These are phyloP conservation scores for Diorhabda sublineata DNA, from an alignment of 1,140 invertebrate genomes.

Conservation along the genomic window DNA sequence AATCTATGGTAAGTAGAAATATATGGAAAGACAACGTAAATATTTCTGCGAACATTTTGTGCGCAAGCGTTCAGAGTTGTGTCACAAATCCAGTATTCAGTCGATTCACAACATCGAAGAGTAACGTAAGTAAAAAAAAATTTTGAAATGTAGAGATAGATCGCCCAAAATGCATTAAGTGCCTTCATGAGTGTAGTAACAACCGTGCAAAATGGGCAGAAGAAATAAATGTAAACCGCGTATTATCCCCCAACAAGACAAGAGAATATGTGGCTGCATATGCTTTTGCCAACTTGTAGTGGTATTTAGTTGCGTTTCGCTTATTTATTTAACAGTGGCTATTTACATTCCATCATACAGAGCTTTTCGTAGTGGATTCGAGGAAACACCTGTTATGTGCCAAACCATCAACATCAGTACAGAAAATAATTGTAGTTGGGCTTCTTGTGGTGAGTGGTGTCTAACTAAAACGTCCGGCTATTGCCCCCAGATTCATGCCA, in stretches of 20 bases:
- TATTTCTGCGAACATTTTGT: no score
- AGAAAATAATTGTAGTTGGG: slow-evolving; percentile 79
- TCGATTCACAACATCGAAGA: slow-evolving; percentile 8
- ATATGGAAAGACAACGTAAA: no score
- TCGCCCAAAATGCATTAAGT: slow-evolving; percentile 11
- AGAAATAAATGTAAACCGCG: slow-evolving; percentile 44
- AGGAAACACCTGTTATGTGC: slow-evolving; percentile 80
- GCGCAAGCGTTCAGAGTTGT: no score
- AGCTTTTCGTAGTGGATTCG: slow-evolving; percentile 77
- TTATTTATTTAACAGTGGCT: slow-evolving; percentile 84
- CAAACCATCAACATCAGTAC: slow-evolving; percentile 76
- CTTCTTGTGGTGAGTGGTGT: slow-evolving; percentile 88
- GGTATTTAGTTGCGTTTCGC: slow-evolving; percentile 77
- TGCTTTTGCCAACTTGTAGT: slow-evolving; percentile 88
- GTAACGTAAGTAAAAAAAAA: slow-evolving; percentile 8
- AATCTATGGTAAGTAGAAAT: no score
- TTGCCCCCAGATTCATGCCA: slow-evolving; percentile 84
- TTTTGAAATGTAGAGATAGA: slow-evolving; percentile 13
- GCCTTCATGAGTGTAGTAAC: slow-evolving; percentile 13
- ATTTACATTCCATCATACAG: slow-evolving; percentile 81
- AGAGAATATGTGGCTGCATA: slow-evolving; percentile 82
- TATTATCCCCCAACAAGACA: slow-evolving; percentile 79
- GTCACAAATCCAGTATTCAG: neutral
- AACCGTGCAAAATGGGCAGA: slow-evolving; percentile 36
- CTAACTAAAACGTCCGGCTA: slow-evolving; percentile 82